Conservation (phyloP, 2,113 vertebrate genomes). For the Gambusia affinis region DNA sequence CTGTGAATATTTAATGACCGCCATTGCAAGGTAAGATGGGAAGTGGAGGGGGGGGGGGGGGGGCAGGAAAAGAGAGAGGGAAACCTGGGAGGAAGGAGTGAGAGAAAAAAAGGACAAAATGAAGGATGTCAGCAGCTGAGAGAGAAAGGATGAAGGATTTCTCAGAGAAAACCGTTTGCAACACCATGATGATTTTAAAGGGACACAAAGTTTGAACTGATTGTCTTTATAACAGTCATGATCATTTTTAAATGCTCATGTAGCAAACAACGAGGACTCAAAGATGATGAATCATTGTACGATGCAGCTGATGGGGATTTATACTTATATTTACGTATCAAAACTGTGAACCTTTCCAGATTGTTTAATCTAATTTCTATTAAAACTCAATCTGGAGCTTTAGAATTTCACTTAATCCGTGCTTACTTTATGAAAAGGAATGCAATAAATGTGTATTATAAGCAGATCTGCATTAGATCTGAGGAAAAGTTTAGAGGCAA, state of each 20-base stretch:
- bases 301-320: background rate
- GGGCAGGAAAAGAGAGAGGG: constrained; percentile 15
- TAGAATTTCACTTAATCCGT: background rate
- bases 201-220: background rate
- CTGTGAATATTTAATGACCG: constrained; percentile 83
- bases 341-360: background rate
- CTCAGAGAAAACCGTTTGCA: background rate
- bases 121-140: background rate
- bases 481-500: too few species aligned
- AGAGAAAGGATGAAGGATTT: background rate
- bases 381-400: background rate
- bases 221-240: background rate
- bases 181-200: background rate
- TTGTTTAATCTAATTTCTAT: background rate
- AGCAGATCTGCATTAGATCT: too few species aligned
- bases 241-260: background rate
- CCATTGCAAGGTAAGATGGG: constrained; percentile 59
- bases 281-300: background rate
- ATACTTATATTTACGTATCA: background rate
- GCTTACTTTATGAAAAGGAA: too few species aligned
- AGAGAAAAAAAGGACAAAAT: background rate
- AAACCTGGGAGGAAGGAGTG: constrained; percentile 4
- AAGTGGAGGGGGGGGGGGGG: constrained; percentile 21
- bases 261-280: background rate
- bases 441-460: too few species aligned